Evolutionary conservation across 2,888 invertebrate species (phyloP).

Genomic region (Hedya salicella): DNA sequence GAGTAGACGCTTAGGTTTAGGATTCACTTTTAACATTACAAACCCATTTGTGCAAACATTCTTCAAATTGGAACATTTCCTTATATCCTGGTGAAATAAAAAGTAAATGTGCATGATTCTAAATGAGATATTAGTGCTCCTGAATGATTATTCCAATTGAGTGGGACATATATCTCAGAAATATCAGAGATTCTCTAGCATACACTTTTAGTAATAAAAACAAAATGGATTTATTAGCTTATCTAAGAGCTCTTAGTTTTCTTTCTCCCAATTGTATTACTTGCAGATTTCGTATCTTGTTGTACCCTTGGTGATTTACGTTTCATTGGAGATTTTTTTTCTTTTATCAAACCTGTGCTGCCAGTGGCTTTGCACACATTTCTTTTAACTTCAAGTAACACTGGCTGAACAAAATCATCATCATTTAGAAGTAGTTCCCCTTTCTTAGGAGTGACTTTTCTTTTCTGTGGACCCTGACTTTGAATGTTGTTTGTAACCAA

Average conservation of each 20-base stretch:
- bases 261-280: conserved; percentile 24
- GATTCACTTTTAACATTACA: no score
- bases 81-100: no score
- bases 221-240: no score
- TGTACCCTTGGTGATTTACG: conserved; percentile 48
- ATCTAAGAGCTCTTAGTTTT: conserved; percentile 23
- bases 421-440: conserved; percentile 37
- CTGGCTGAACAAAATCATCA: conserved; percentile 47
- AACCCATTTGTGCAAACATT: no score
- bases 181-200: no score
- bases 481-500: conserved; percentile 2
- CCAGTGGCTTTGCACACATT: conserved; percentile 5
- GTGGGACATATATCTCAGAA: no score
- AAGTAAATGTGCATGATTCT: no score
- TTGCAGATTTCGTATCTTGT: conserved; percentile 31
- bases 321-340: conserved; percentile 38
- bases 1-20: neutral
- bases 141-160: no score
- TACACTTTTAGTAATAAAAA: conserved; percentile 8
- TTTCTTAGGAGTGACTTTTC: conserved; percentile 46
- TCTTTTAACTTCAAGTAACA: conserved; percentile 38
- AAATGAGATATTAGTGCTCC: no score
- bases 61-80: no score
- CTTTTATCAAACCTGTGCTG: neutral
- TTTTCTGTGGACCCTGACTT: conserved; percentile 37